Evolutionary conservation across 2,888 invertebrate genomes (phyloP).

Genomic region (Enchytraeus crypticus): DNA sequence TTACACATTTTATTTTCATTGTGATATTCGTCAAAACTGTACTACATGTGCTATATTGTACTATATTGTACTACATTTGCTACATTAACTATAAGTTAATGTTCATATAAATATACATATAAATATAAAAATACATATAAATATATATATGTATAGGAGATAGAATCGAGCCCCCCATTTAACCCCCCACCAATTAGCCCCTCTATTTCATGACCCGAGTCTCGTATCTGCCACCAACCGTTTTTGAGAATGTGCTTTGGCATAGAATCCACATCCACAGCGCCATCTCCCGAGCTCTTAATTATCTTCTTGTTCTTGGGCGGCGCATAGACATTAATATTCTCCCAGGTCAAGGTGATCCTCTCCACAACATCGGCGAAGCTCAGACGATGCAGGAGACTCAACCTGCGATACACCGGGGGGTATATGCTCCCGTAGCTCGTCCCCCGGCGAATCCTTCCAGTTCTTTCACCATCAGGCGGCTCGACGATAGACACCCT

Average conservation of each 20-base stretch:
- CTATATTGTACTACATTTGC: too few relatives aligned
- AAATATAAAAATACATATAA: too few relatives aligned
- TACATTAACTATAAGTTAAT: too few relatives aligned
- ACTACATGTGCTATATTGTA: too few relatives aligned
- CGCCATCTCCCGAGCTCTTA: background rate
- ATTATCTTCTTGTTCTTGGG: background rate
- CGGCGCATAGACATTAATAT: slow-evolving; percentile 13
- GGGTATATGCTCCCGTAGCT: slow-evolving; percentile 14
- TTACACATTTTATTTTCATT: too few relatives aligned
- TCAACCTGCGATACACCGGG: slow-evolving; percentile 14
- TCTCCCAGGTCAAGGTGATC: slow-evolving; percentile 17
- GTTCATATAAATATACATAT: too few relatives aligned
- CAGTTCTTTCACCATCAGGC: background rate
- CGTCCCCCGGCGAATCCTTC: background rate
- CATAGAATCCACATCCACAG: background rate
- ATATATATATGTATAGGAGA: too few relatives aligned
- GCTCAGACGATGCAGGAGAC: slow-evolving; percentile 12
- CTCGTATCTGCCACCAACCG: slow-evolving; percentile 2
- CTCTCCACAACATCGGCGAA: slow-evolving; percentile 16
- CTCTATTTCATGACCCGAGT: too few relatives aligned
- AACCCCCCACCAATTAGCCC: too few relatives aligned
- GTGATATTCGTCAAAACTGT: too few relatives aligned
- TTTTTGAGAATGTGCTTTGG: slow-evolving; percentile 9
- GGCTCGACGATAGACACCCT: background rate
- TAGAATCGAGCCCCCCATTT: too few relatives aligned